A percentile compares a stretch with the other conserved stretches of the same genome.
phyloP scores from a whole-genome alignment of 2,797 vertebrate species.

The Microctenopoma stevenorrisi region DNA sequence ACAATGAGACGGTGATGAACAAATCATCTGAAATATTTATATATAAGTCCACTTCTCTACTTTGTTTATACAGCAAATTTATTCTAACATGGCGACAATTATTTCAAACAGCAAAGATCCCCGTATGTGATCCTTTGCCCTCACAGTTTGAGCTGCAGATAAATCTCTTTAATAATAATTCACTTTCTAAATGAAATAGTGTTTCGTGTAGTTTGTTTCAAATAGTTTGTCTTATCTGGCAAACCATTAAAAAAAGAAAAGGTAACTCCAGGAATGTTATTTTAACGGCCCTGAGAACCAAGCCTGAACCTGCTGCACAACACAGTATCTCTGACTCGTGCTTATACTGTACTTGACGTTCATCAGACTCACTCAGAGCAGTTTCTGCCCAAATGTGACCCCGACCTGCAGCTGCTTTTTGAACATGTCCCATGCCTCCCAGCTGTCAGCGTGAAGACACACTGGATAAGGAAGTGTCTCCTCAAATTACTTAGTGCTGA shows the following conservation, averaged over 20 bases:
- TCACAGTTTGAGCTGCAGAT: no score
- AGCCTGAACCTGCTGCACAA: background rate
- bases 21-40: conserved; percentile 43
- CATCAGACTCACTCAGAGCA: conserved; percentile 23
- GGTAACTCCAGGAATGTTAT: no score
- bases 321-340: conserved; percentile 4
- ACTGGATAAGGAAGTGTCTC: conserved; percentile 49
- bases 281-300: background rate
- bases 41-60: background rate
- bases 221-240: no score
- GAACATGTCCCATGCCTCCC: conserved; percentile 67
- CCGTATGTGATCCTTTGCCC: no score
- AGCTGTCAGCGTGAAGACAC: conserved; percentile 59
- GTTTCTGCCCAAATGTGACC: conserved; percentile 52
- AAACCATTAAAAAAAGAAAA: no score
- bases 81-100: background rate
- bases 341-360: conserved; percentile 4
- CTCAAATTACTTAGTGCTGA: conserved; percentile 43
- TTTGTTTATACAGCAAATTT: conserved; percentile 3
- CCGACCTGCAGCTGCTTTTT: conserved; percentile 71
- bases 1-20: conserved; percentile 49
- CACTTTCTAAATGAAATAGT: no score
- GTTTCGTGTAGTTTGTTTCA: no score
- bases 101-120: no score
- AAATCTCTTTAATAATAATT: no score